A percentile compares a stretch with the other conserved stretches of the same genome.
These are phyloP conservation scores for Trichomalopsis sarcophagae DNA, from an alignment of 1,140 invertebrate genomes.

Conservation along the genomic window DNA sequence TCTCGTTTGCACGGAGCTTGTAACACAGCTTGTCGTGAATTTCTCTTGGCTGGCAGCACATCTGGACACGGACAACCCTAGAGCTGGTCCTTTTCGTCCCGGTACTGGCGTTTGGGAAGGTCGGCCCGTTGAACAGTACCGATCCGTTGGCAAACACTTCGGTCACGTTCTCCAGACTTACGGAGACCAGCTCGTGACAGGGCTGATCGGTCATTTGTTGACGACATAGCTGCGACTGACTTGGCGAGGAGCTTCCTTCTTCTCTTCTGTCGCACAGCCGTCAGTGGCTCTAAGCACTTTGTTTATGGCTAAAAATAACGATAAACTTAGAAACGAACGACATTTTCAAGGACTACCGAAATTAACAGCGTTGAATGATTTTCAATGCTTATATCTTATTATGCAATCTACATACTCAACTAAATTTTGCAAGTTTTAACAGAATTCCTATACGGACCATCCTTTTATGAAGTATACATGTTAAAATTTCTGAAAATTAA, in stretches of 20 bases:
- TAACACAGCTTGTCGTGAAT: conserved; percentile 56
- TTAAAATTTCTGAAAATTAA: no score
- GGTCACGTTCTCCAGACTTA: conserved; percentile 18
- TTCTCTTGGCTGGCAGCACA: conserved; percentile 47
- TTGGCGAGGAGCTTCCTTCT: background rate
- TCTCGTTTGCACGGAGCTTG: background rate
- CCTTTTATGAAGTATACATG: no score
- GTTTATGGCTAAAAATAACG: no score
- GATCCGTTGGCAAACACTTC: conserved; percentile 15
- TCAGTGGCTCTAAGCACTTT: no score
- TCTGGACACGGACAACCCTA: conserved; percentile 52
- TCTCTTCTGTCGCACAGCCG: background rate
- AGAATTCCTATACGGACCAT: no score
- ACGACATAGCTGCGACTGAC: background rate
- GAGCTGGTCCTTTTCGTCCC: background rate
- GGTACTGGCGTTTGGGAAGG: conserved; percentile 36
- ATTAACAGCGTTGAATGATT: no score
- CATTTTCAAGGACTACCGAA: no score
- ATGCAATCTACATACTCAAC: no score
- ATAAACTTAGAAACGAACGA: no score
- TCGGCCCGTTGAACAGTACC: conserved; percentile 6
- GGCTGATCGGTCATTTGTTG: background rate
- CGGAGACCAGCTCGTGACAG: conserved; percentile 7
- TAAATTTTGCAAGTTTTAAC: no score
- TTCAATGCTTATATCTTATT: no score